Evolutionary conservation across 1,140 invertebrate species (phyloP), one percentile per base, ranked within the genome.

Genomic region (Bilobella aurantiaca): DNA sequence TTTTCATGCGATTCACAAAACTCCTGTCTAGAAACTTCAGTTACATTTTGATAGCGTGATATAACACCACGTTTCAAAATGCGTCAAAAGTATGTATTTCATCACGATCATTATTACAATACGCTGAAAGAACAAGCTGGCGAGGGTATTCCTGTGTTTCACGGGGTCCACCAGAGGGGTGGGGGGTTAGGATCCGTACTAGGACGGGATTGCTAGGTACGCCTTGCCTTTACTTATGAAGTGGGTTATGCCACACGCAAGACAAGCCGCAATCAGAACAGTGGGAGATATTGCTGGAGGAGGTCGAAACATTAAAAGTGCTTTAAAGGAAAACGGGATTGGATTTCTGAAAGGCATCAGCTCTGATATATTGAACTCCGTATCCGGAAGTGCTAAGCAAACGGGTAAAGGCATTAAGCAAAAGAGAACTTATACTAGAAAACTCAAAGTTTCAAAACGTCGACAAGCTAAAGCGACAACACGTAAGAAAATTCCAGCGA

Each of bases 171-270:
- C 8, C 64, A 66, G 49, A 47, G 58, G 18, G 64, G 59, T 3
- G 64, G 64, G 8, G 59, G 64, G 37, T 23, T 66, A 1, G 64
- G 59, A 28, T 49, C 34, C 3, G 25, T 66, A 8, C n/a, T 62
- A 5, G 42, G 16, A n/a, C 12, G 32, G 21, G 21, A 49, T 66
- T 61, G 61, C 64, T 27, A 46, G 62, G 57, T 66, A 66, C 29
- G 59, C 59, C 23, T 28, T 66, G 29, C 64, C 64, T 49, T n/a
- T 66, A 30, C 21, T 66, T 8, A 3, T 30, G 25, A 61, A 27
- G 23, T 66, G 32, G 53, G 23, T 66, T 28, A 60, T 66, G 5
- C 64, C 64, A 14, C 34, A 62, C 5, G 64, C 58, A 21, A 66
- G 62, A 56, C 21, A 47, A 34, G 32, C 64, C 23, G 34, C 47